Conservation (phyloP, 2,113 vertebrate genomes). For the Microcebus jonahi region DNA sequence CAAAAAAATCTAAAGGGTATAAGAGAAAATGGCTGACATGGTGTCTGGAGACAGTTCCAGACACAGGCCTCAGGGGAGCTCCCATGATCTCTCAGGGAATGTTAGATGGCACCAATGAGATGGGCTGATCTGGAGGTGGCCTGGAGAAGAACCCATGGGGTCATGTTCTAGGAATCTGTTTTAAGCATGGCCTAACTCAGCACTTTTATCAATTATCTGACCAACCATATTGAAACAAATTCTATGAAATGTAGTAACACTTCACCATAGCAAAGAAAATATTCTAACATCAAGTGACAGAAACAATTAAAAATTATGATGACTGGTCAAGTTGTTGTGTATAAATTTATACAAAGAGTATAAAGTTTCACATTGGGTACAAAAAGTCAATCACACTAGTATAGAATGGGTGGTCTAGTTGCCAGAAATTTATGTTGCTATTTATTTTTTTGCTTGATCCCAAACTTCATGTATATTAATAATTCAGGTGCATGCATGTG, state of each 20-base stretch:
- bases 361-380: background rate
- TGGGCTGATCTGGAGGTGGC: background rate
- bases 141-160: background rate
- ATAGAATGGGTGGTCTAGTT: background rate
- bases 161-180: background rate
- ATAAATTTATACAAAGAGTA: background rate
- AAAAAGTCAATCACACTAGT: background rate
- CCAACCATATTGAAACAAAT: background rate
- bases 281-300: background rate
- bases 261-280: background rate
- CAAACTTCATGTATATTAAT: background rate
- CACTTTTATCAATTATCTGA: background rate
- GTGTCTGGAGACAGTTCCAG: background rate
- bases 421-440: background rate
- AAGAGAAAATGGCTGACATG: background rate
- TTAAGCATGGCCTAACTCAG: background rate
- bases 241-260: background rate
- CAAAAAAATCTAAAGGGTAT: background rate
- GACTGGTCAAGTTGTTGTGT: background rate
- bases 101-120: background rate
- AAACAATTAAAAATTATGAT: background rate
- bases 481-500: background rate
- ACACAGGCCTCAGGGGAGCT: background rate
- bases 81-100: background rate
- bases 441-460: constrained; percentile 26